phyloP scores from a whole-genome alignment of 2,797 vertebrate species.

The Siniperca undulata region DNA sequence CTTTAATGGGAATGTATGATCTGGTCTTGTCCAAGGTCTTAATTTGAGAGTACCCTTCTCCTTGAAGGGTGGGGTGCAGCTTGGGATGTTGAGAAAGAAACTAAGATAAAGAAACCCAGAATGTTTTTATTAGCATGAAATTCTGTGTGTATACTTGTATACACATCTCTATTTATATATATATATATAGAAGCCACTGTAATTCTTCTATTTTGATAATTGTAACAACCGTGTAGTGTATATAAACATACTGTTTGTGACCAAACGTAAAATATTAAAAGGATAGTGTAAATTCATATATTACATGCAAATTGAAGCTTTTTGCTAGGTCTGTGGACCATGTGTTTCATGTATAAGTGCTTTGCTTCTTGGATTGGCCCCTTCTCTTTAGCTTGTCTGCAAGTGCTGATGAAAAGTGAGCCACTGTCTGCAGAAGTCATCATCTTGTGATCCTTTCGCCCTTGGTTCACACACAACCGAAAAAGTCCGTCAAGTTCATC shows the following conservation, averaged over 20 bases:
- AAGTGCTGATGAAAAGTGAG: slow-evolving; percentile 64
- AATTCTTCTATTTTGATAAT: neutral
- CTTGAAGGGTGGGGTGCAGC: slow-evolving; percentile 31
- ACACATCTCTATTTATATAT: neutral
- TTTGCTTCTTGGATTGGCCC: slow-evolving; percentile 46
- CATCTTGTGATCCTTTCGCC: slow-evolving; percentile 64
- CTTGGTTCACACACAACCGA: slow-evolving; percentile 60
- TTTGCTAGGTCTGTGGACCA: slow-evolving; percentile 43
- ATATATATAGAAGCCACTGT: neutral
- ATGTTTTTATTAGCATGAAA: slow-evolving; percentile 1
- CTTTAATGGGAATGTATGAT: slow-evolving; percentile 50
- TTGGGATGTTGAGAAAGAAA: neutral
- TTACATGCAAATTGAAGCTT: slow-evolving; percentile 9
- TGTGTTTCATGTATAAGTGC: slow-evolving; percentile 65
- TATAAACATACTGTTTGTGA: slow-evolving; percentile 4
- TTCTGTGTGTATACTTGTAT: neutral
- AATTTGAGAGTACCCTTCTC: slow-evolving; percentile 44
- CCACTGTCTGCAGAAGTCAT: slow-evolving; percentile 81
- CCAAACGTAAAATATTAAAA: neutral
- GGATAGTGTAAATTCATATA: slow-evolving; percentile 7
- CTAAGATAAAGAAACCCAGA: slow-evolving; percentile 7
- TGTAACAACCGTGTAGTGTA: slow-evolving; percentile 6
- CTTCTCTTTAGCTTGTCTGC: slow-evolving; percentile 55
- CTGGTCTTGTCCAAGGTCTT: slow-evolving; percentile 38
- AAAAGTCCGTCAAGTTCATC: slow-evolving; percentile 77